phyloP scores from a whole-genome alignment of 2,113 vertebrate genomes.

The Engraulis encrasicolus region DNA sequence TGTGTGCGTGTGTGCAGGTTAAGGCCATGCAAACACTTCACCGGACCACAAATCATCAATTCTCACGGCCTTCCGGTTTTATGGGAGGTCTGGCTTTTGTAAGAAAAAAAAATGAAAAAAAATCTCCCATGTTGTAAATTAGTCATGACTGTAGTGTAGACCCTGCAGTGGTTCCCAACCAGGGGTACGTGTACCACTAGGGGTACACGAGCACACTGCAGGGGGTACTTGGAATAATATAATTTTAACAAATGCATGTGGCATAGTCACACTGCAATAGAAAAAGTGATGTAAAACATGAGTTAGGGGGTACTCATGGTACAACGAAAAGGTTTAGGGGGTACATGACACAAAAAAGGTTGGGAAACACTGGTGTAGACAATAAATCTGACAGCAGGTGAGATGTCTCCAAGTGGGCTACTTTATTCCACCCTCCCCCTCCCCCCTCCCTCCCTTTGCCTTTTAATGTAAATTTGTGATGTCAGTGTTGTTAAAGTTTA shows the following conservation, averaged over 20 bases:
- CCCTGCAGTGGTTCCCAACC: too few species aligned
- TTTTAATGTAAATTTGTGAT: background rate
- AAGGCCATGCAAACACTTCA: background rate
- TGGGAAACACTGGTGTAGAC: too few species aligned
- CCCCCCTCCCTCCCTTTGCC: background rate
- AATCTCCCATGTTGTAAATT: background rate
- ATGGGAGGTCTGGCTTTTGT: background rate
- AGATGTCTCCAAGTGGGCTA: background rate
- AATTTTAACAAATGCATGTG: too few species aligned
- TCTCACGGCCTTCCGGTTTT: background rate
- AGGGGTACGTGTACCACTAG: too few species aligned
- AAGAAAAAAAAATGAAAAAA: background rate
- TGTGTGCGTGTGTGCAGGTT: background rate
- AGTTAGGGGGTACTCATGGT: too few species aligned
- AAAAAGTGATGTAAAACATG: too few species aligned
- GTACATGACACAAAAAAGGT: too few species aligned
- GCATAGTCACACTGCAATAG: too few species aligned
- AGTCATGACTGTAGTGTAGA: background rate
- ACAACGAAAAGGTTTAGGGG: too few species aligned
- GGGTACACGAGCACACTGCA: too few species aligned
- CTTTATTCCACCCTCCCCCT: background rate
- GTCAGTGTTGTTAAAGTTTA: background rate
- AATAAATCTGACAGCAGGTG: background rate
- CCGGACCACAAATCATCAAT: background rate
- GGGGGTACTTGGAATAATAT: too few species aligned